Evolutionary conservation across 2,113 vertebrate genomes (phyloP).

Genomic region (Xenus cinereus): DNA sequence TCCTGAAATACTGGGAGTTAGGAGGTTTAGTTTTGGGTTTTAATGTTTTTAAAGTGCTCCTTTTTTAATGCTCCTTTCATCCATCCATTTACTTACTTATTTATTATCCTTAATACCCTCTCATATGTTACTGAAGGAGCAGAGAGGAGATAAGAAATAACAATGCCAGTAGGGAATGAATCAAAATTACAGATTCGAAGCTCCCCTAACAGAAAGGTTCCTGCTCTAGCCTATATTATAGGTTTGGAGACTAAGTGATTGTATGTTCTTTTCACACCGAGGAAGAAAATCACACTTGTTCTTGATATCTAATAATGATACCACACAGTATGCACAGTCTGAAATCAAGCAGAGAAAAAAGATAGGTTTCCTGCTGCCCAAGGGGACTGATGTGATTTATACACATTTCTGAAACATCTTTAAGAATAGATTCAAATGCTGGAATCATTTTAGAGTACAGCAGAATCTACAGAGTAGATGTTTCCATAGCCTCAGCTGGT

Average conservation of each 20-base stretch:
- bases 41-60: background rate
- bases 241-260: slow-evolving; percentile 45
- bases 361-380: slow-evolving; percentile 11
- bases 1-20: background rate
- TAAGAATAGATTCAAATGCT: background rate
- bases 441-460: background rate
- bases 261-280: slow-evolving; percentile 61
- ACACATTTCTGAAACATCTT: background rate
- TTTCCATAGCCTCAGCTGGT: background rate
- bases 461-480: background rate
- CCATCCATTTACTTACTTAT: background rate
- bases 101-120: slow-evolving; percentile 1
- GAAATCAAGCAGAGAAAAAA: slow-evolving; percentile 54
- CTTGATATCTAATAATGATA: slow-evolving; percentile 34
- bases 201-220: background rate
- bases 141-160: background rate
- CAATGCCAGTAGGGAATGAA: slow-evolving; percentile 1
- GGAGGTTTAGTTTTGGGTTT: background rate
- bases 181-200: slow-evolving; percentile 32
- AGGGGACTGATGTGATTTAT: background rate
- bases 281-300: slow-evolving; percentile 52
- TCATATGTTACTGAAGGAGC: background rate
- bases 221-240: slow-evolving; percentile 11
- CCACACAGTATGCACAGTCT: slow-evolving; percentile 14
- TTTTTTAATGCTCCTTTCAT: background rate